Conservation (phyloP, 2,797 vertebrate species). For the Cuniculus paca region DNA sequence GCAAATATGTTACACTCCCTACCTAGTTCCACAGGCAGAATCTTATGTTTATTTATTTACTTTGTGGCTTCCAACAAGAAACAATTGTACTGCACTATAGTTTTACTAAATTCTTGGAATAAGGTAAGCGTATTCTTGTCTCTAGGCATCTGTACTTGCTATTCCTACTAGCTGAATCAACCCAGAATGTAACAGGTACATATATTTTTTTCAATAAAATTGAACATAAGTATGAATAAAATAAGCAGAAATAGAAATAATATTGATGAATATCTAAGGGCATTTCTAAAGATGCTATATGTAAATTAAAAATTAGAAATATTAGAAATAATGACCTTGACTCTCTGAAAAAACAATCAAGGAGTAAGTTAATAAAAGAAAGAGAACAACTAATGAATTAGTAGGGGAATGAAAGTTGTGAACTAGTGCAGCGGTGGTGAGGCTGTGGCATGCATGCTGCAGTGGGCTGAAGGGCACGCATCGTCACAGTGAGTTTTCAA, state of each 20-base stretch:
- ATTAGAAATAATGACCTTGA: not conserved
- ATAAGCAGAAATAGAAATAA: not conserved
- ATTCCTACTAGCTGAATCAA: not conserved
- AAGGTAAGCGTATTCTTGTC: not conserved
- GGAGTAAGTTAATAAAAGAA: not conserved
- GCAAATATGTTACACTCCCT: not conserved
- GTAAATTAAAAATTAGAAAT: not conserved
- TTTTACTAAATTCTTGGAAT: not conserved
- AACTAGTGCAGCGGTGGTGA: not conserved
- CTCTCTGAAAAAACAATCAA: not conserved
- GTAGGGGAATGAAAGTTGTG: not conserved
- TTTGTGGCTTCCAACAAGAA: not conserved
- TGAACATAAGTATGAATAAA: not conserved
- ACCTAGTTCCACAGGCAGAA: not conserved
- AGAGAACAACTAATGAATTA: not conserved
- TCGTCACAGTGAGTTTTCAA: not conserved
- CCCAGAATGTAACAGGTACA: not conserved
- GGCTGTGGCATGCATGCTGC: fast-evolving
- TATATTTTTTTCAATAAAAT: not conserved
- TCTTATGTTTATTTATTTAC: not conserved
- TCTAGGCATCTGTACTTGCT: not conserved
- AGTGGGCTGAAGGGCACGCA: too few species aligned
- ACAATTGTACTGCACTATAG: not conserved
- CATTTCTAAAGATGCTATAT: not conserved
- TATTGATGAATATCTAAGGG: not conserved